Evolutionary conservation across 2,888 invertebrate genomes (phyloP), one percentile per base, ranked within the genome.

Genomic region (Colletes collaris): DNA sequence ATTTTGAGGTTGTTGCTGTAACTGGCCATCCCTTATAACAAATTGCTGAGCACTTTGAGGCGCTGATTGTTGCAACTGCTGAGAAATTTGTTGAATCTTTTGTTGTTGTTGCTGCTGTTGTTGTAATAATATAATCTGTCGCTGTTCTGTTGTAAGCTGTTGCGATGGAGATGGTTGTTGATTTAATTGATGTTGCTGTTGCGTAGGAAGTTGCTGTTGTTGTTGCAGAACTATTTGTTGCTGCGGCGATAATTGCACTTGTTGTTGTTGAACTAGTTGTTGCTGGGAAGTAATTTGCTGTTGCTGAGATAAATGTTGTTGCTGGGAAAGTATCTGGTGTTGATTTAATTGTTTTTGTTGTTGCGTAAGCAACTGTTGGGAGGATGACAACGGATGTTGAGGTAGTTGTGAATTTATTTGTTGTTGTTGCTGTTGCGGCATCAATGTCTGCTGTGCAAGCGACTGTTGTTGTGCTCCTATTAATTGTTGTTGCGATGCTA

Each of bases 71-170:
- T 93, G 92, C 40, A 92, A 88, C 81, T 95, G 95, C 86, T 95
- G 93, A 1, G 92, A 91, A 46, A 93, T 92, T 79, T 93, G 93
- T 69, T 93, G 92, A 56, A 93, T 92, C 78, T 93, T 93, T 81
- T 95, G 95, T 4, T 95, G 95, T 78, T 95, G 95, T 16, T 95
- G 93, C 56, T 93, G 93, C n/a, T 95, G 93, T 64, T 93, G 93
- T 75, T 94, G 94, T 68, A 94, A 90, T 2, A 94, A 93, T 27
- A 95, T 90, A 64, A 95, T 94, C 84, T 94, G 93, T 4, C 91
- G 87, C 62, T 93, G 93, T 52, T 92, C 92, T 0, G 89, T 85
- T 0, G 92, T 91, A 37, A 91, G 84, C 79, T 92, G 92, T 68
- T 94, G 92, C 37, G 90, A 89, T n/a, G 88, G 87, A 52, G 88